Percentiles rank a stretch among this genome's conserved stretches.
phyloP scores from a whole-genome alignment of 2,113 vertebrate species.

The Urocolius indicus region DNA sequence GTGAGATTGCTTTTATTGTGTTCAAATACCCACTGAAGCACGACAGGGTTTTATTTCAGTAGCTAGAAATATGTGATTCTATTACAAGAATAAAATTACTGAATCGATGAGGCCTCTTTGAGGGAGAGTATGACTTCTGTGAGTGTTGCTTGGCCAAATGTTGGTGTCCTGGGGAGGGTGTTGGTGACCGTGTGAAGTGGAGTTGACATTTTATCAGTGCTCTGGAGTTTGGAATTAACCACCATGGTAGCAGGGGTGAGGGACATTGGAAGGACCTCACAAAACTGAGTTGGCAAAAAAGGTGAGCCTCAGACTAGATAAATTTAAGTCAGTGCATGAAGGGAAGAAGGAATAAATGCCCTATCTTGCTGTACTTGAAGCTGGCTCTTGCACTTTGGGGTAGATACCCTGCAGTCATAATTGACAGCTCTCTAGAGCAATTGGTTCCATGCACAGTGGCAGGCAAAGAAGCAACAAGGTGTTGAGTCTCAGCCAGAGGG shows the following conservation, averaged over 20 bases:
- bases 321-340: too few species aligned
- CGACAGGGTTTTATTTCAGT: not conserved
- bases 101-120: not conserved
- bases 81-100: not conserved
- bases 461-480: not conserved
- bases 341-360: too few species aligned
- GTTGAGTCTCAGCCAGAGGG: not conserved
- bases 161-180: not conserved
- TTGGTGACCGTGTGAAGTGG: fast-evolving
- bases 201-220: not conserved
- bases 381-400: not conserved
- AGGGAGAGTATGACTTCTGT: not conserved
- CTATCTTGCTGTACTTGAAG: not conserved
- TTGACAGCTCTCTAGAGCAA: not conserved
- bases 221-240: not conserved
- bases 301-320: not conserved
- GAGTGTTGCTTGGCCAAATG: not conserved
- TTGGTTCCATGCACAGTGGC: fast-evolving
- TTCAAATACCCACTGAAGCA: not conserved
- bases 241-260: not conserved
- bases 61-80: not conserved
- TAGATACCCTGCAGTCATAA: not conserved
- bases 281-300: not conserved
- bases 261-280: not conserved
- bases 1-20: not conserved